phyloP scores from a whole-genome alignment of 2,797 vertebrate genomes.

The Bradypodion ventrale region DNA sequence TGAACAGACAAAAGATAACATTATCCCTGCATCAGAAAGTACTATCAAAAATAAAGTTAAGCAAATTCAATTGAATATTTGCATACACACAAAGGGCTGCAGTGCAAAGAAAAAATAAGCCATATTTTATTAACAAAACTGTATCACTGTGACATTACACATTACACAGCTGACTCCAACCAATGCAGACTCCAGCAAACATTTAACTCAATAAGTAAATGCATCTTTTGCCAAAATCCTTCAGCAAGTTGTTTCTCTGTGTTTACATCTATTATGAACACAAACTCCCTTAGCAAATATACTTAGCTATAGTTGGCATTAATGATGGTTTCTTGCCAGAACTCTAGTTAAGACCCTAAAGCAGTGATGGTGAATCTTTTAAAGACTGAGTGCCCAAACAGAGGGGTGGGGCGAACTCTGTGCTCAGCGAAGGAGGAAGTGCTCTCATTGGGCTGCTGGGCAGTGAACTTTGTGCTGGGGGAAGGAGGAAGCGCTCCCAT shows the following conservation, averaged over 20 bases:
- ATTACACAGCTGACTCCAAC: not conserved
- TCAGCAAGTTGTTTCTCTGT: not conserved
- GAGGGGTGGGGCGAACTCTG: too few species aligned
- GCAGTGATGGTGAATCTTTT: too few species aligned
- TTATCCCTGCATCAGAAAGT: not conserved
- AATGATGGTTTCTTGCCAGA: not conserved
- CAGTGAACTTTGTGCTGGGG: too few species aligned
- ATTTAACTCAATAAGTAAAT: not conserved
- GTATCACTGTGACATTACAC: not conserved
- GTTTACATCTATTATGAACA: not conserved
- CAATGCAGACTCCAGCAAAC: not conserved
- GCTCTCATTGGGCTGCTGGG: too few species aligned
- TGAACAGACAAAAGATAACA: not conserved
- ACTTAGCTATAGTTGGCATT: not conserved
- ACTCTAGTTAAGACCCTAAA: not conserved
- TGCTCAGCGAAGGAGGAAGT: too few species aligned
- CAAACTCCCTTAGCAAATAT: not conserved
- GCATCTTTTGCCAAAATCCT: not conserved
- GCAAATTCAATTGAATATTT: not conserved
- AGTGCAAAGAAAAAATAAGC: not conserved
- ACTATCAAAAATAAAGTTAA: not conserved
- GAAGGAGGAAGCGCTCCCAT: too few species aligned
- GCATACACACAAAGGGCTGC: not conserved
- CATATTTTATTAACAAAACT: not conserved
- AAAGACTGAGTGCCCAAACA: too few species aligned